Evolutionary conservation across 2,113 vertebrate genomes (phyloP).

Genomic region (Paraplagusia blochii): DNA sequence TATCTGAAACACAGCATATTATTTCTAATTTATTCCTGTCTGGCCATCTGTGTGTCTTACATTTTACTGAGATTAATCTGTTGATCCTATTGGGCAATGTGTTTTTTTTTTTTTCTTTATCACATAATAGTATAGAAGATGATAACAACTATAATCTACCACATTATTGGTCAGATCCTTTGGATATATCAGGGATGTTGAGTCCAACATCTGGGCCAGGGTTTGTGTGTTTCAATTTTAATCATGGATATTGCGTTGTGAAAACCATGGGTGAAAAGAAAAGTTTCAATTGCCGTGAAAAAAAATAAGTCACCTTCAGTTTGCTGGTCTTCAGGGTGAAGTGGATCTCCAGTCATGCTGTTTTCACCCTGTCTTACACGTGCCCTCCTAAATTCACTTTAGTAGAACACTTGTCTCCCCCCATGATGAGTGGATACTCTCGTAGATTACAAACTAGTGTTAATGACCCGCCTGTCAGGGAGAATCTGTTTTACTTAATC

Average conservation of each 20-base stretch:
- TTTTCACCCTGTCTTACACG: slow-evolving; percentile 56
- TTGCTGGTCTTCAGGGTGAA: slow-evolving; percentile 8
- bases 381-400: slow-evolving; percentile 63
- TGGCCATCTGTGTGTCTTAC: slow-evolving; percentile 89
- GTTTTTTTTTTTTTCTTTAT: slow-evolving; percentile 82
- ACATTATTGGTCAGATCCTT: slow-evolving; percentile 79
- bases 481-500: slow-evolving; percentile 65
- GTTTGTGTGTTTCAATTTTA: slow-evolving; percentile 31
- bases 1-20: slow-evolving; percentile 86
- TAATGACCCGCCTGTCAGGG: slow-evolving; percentile 67
- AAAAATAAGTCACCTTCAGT: slow-evolving; percentile 29
- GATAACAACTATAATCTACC: slow-evolving; percentile 82
- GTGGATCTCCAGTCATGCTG: slow-evolving; percentile 26
- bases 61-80: slow-evolving; percentile 89
- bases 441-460: slow-evolving; percentile 62
- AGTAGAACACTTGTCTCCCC: slow-evolving; percentile 70
- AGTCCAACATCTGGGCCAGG: slow-evolving; percentile 62
- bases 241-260: slow-evolving; percentile 53
- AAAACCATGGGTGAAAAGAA: slow-evolving; percentile 67
- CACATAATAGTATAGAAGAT: slow-evolving; percentile 78
- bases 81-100: slow-evolving; percentile 83
- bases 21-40: slow-evolving; percentile 89
- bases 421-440: slow-evolving; percentile 46
- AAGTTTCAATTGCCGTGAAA: slow-evolving; percentile 38
- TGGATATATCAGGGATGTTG: slow-evolving; percentile 76